These are phyloP conservation scores for Synanthedon formicaeformis DNA, from an alignment of 2,888 invertebrate genomes.

Conservation along the genomic window DNA sequence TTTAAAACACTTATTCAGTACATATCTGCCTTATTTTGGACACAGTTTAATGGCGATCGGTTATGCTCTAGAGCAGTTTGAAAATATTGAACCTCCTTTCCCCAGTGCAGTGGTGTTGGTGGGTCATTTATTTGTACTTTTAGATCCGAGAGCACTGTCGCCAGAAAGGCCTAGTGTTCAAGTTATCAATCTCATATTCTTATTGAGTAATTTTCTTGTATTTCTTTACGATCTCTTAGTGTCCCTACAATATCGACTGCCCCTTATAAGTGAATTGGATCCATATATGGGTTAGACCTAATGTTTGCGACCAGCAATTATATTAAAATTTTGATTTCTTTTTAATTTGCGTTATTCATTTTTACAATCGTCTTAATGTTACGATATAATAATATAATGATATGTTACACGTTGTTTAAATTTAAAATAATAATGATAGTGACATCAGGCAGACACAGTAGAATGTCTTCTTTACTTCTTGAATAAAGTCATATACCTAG, in stretches of 20 bases:
- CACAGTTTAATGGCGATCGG: conserved; percentile 47
- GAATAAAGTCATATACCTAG: too few species aligned
- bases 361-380: too few species aligned
- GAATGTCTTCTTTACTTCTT: too few species aligned
- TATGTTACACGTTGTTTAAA: too few species aligned
- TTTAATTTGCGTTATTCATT: too few species aligned
- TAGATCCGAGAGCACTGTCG: conserved; percentile 31
- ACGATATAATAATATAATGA: too few species aligned
- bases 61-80: conserved; percentile 44
- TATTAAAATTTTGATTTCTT: too few species aligned
- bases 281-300: conserved; percentile 1
- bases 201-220: conserved; percentile 35
- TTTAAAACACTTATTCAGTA: background rate
- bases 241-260: conserved; percentile 7
- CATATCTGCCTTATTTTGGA: conserved; percentile 40
- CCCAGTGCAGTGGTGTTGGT: conserved; percentile 46
- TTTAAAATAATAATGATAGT: too few species aligned
- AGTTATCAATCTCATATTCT: conserved; percentile 34
- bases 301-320: conserved; percentile 4
- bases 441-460: too few species aligned
- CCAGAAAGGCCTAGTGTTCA: conserved; percentile 26
- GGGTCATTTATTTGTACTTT: conserved; percentile 41
- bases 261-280: conserved; percentile 8
- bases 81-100: conserved; percentile 30
- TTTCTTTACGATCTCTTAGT: conserved; percentile 39